Base-by-base conservation (phyloP, 2,113 vertebrate genomes). In the Sinosuthora webbiana region DNA sequence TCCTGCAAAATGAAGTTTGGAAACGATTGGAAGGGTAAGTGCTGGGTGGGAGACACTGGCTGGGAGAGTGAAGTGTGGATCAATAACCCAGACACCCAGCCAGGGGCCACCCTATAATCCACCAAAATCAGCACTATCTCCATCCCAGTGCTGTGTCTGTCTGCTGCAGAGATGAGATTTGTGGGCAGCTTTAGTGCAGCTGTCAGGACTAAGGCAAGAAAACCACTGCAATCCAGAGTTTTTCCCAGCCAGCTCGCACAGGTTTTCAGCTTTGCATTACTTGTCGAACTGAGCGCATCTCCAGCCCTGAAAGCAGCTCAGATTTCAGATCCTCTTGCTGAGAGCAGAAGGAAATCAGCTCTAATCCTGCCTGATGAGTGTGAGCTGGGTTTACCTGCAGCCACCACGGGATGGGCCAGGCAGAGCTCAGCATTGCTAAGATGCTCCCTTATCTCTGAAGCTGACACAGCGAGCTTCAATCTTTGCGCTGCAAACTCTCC, bases 321-420 rank as follows among this genome's bases (percentile, higher is more conserved):
- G 63, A 63, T 70, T 87, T 62, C 80, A 70, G 42, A 42, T 77
- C 35, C 28, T 25, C 25, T 7, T 62, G 79, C 92, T 80, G 79
- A 80, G 59, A 79, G 90, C 57, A 87, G 74, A 77, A n/a, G 28
- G 73, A 59, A 77, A 74, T 67, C 57, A 88, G 20, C 59, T 83
- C 45, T 82, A 80, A 85, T 49, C 42, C 67, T 73, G 20, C 70
- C 35, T 47, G 69, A 37, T 69, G 78, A 83, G 86, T 23, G 77
- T 14, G 60, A 86, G 79, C 90, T 81, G 77, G 88, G 57, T 77
- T 80, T 65, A 65, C 87, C 87, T 77, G 92, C 79, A 92, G 88
- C 83, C 81, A 67, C 33, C 71, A 20, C 11, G 84, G 50, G 37
- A n/a, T 28, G 89, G 83, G 71, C 47, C 28, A 42, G 67, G 71